Evolutionary conservation across 2,888 invertebrate species (phyloP).

Genomic region (Cacoxenus indagator): DNA sequence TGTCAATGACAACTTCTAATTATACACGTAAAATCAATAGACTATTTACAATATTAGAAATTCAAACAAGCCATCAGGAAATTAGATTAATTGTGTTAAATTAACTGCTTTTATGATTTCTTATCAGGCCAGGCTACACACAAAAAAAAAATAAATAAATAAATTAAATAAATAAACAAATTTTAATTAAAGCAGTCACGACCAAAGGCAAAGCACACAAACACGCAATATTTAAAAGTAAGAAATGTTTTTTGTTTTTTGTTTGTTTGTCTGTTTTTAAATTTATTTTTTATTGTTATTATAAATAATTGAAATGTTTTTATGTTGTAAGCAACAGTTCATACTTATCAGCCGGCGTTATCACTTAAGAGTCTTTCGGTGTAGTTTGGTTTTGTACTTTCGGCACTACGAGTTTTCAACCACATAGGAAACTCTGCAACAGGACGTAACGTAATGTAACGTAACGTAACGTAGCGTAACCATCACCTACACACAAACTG

Average conservation of each 20-base stretch:
- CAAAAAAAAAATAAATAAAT: not conserved
- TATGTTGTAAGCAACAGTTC: constrained; percentile 18
- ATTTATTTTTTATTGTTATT: too few species aligned
- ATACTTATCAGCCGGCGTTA: constrained; percentile 20
- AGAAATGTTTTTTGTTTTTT: constrained; percentile 36
- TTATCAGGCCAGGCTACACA: too few species aligned
- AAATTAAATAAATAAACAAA: not conserved
- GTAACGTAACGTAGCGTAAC: not conserved
- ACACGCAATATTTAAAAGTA: constrained; percentile 45
- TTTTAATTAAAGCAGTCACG: not conserved
- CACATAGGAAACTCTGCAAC: too few species aligned
- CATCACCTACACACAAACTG: not conserved
- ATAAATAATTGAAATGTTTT: constrained; percentile 12
- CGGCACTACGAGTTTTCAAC: not conserved
- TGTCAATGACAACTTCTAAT: too few species aligned
- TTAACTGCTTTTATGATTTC: too few species aligned
- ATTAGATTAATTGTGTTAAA: too few species aligned
- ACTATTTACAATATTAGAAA: too few species aligned
- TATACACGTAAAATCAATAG: too few species aligned
- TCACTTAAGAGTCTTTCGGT: constrained; percentile 17
- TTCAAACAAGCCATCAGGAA: too few species aligned
- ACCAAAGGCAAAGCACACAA: not conserved
- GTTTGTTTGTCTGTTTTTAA: too few species aligned
- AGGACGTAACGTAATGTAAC: too few species aligned
- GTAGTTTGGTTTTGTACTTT: constrained; percentile 11